Evolutionary conservation across 2,797 vertebrate genomes (phyloP), one percentile per base, ranked within the genome.

Genomic region (Neoniphon sammara): DNA sequence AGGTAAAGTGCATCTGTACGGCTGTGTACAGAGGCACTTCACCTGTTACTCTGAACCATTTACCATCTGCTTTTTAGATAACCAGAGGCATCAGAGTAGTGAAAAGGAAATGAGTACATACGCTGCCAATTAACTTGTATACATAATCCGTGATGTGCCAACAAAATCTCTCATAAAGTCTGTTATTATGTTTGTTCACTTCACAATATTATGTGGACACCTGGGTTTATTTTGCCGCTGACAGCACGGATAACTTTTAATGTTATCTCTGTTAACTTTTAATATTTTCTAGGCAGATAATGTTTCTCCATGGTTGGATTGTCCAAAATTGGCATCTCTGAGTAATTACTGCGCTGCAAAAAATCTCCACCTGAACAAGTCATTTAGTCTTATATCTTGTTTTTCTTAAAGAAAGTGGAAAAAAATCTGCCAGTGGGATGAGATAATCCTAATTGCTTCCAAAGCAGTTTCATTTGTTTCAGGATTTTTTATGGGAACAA

Each of bases 1-100:
- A 27, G 25, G 25, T 27, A 27, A 27, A 27, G 25, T 27, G 25
- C 25, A 27, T 27, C 25, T 27, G 25, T 27, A 27, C n/a, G 39
- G 44, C 55, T 39, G 1, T 1, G 1, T 44, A n/a, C 47, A 42
- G 8, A 65, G 20, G 8, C 34, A 50, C 55, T 27, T 20, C 42
- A 39, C 34, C 15, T n/a, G 34, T 69, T 49, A 60, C 65, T 68
- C 53, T 60, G 56, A 70, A 30, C 39, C 34, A 58, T 70, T 78
- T 30, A 61, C 11, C 46, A 20, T 53, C 50, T 47, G 39, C 42
- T 49, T 27, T 50, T 42, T 23, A 46, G 8, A 44, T n/a, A 27
- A 18, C 27, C n/a, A 47, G 17, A 44, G 11, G 12, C 39, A n/a
- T 36, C 1, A 57, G 14, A 15, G 5, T 25, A 20, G 55, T 31